These are phyloP conservation scores for Malacosoma neustria DNA, from an alignment of 2,888 invertebrate species.

Conservation along the genomic window DNA sequence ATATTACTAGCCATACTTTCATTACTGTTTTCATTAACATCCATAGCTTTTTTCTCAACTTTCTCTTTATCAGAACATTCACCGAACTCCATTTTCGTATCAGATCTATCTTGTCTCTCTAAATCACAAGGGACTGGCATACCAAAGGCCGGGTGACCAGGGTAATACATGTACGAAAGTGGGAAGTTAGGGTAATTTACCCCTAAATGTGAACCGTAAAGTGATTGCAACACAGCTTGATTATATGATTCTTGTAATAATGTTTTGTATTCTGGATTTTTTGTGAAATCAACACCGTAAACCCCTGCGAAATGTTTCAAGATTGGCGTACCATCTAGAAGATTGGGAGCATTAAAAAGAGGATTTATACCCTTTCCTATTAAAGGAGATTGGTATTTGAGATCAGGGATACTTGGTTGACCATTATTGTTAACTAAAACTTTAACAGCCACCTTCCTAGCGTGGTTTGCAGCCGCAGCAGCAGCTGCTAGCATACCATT, in stretches of 20 bases:
- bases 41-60: conserved; percentile 41
- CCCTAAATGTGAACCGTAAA: conserved; percentile 64
- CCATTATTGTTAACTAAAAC: conserved; percentile 91
- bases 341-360: conserved; percentile 43
- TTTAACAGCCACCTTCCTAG: conserved; percentile 92
- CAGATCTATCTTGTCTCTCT: conserved; percentile 46
- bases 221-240: conserved; percentile 61
- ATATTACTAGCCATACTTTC: conserved; percentile 71
- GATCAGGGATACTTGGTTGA: conserved; percentile 59
- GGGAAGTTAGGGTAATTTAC: conserved; percentile 60
- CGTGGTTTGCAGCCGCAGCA: conserved; percentile 78
- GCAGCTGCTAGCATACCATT: conserved; percentile 77
- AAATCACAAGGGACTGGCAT: conserved; percentile 48
- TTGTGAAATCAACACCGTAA: conserved; percentile 64
- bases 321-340: conserved; percentile 59
- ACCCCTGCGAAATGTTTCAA: conserved; percentile 67
- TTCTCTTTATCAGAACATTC: conserved; percentile 38
- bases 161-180: conserved; percentile 66
- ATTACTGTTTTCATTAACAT: conserved; percentile 59
- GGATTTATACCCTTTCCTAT: conserved; percentile 51
- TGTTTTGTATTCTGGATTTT: conserved; percentile 65
- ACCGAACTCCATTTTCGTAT: conserved; percentile 20
- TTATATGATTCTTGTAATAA: conserved; percentile 66
- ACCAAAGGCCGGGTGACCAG: conserved; percentile 54
- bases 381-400: conserved; percentile 51